Conservation (phyloP, 2,113 vertebrate species). For the Smithornis capensis region DNA sequence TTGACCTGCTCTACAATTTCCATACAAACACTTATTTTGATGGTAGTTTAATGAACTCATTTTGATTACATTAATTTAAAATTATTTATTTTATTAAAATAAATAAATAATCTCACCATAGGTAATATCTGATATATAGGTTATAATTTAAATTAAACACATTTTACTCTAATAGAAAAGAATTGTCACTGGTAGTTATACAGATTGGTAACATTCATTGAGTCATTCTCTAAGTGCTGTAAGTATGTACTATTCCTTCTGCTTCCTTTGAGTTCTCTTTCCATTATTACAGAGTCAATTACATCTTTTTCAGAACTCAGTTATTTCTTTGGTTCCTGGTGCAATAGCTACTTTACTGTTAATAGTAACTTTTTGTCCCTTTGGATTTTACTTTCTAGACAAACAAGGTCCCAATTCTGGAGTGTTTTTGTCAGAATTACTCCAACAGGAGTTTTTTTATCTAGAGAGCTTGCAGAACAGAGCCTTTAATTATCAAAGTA, state of each 20-base stretch:
- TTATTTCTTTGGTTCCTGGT: not conserved
- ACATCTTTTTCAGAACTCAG: not conserved
- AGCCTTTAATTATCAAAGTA: not conserved
- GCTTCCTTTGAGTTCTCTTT: not conserved
- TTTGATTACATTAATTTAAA: not conserved
- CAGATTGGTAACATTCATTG: not conserved
- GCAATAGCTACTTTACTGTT: not conserved
- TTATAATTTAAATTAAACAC: not conserved
- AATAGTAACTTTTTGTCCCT: accelerated
- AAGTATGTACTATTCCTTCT: not conserved
- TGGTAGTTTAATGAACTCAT: not conserved
- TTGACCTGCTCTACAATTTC: not conserved
- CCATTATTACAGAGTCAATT: not conserved
- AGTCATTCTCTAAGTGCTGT: not conserved
- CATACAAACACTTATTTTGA: not conserved
- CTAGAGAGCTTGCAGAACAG: not conserved
- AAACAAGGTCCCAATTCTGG: not conserved
- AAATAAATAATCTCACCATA: not conserved
- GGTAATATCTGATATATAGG: not conserved
- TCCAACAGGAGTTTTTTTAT: not conserved
- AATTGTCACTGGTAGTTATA: not conserved
- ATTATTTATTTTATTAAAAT: too few species aligned
- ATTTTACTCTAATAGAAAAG: not conserved
- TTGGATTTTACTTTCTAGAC: not conserved
- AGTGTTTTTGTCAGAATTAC: not conserved